Evolutionary conservation across 2,888 invertebrate genomes (phyloP).

Genomic region (Mesorhabditis belari): DNA sequence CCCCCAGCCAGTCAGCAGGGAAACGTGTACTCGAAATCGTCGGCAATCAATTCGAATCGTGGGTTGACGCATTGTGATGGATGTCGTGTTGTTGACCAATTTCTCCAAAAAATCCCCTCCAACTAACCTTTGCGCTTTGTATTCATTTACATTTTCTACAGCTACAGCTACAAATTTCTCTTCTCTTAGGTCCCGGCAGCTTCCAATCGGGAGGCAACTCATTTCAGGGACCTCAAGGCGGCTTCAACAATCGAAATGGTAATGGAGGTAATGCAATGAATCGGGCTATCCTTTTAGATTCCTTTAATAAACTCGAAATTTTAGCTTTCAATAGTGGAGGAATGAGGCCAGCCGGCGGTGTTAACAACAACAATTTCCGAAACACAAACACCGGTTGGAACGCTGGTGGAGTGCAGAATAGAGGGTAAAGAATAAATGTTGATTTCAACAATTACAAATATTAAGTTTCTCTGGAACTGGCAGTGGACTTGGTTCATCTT

Average conservation of each 20-base stretch:
- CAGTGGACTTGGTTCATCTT: slow-evolving; percentile 12
- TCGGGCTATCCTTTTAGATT: too few species aligned
- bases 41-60: neutral
- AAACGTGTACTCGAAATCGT: neutral
- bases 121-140: too few species aligned
- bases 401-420: neutral
- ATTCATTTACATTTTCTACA: too few species aligned
- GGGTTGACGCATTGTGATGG: neutral
- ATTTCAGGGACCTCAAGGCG: neutral
- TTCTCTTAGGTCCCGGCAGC: neutral
- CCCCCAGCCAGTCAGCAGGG: neutral
- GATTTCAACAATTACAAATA: too few species aligned
- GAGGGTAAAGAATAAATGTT: neutral
- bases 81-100: neutral
- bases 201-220: neutral
- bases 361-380: neutral
- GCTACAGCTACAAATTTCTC: neutral
- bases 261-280: neutral
- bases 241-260: neutral
- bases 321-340: neutral
- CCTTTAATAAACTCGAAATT: too few species aligned
- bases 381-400: neutral
- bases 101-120: too few species aligned
- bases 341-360: neutral
- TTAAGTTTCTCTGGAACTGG: slow-evolving; percentile 17